These are phyloP conservation scores for Henicopernis longicauda DNA, from an alignment of 2,113 vertebrate species.

Conservation along the genomic window DNA sequence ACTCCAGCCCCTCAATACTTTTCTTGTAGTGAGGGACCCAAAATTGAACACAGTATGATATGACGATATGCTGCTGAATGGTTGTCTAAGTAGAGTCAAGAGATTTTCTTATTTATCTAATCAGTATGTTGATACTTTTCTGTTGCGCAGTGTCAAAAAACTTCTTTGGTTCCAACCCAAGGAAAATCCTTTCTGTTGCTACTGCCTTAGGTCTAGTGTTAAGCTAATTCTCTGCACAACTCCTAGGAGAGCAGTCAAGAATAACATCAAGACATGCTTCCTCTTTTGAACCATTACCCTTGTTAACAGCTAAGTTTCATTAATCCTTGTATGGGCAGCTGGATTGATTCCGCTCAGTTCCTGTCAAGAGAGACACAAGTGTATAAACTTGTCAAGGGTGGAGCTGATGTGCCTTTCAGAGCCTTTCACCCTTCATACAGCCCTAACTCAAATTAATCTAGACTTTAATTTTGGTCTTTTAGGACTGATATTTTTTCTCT, in stretches of 20 bases:
- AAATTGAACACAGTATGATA: not conserved
- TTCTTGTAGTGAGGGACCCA: not conserved
- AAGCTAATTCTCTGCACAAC: not conserved
- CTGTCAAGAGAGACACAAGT: not conserved
- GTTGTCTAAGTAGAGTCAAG: not conserved
- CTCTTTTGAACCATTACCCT: not conserved
- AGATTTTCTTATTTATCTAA: not conserved
- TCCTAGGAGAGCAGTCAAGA: not conserved
- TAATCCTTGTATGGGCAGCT: not conserved
- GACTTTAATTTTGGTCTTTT: not conserved
- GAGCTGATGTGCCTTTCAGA: not conserved
- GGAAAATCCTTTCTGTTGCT: not conserved
- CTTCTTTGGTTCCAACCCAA: not conserved
- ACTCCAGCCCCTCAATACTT: too few species aligned
- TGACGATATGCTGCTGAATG: not conserved
- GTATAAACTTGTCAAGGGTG: not conserved
- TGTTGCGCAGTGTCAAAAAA: not conserved
- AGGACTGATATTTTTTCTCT: not conserved
- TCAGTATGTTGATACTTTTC: not conserved
- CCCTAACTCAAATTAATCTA: not conserved
- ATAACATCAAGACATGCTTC: not conserved
- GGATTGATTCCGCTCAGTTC: not conserved
- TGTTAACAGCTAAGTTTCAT: not conserved
- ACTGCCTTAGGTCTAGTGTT: not conserved
- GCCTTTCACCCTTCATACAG: not conserved